Evolutionary conservation across 2,888 invertebrate genomes (phyloP), one percentile per base, ranked within the genome.

Genomic region (Cheilosia grossa): DNA sequence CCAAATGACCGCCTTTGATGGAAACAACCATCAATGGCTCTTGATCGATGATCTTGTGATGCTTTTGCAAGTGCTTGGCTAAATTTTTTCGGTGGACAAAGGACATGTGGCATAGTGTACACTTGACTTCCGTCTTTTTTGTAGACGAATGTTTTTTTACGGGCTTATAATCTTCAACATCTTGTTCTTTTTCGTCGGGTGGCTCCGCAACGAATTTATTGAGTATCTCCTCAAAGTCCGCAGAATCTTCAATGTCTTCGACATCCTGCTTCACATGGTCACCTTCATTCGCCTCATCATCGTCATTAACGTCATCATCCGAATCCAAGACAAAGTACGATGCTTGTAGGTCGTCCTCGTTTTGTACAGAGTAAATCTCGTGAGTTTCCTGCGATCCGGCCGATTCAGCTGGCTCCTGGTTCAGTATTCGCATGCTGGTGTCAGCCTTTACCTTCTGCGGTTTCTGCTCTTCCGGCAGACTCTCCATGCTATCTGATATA

Each of bases 61-160:
- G 27, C 1, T 5, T 63, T 51, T 3, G 91, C 88, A 1, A 92
- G 90, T 24, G 89, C 88, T 86, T 92, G 90, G 90, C 44, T 89
- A 91, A 87, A 92, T 93, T 72, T 90, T 91, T 47, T 91, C 89
- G 88, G 92, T 90, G 78, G 92, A 93, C 81, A 91, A 88, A 0
- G 91, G 90, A 87, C 93, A 93, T 88, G 91, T 87, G 87, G 70
- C 88, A 88, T 58, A 66, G 47, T 2, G 77, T 42, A 56, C 87
- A 87, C 72, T 88, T 87, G 5, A 80, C 27, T 44, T 80, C 27
- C 9, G 69, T 73, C 15, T 64, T 67, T 10, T 1, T 40, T 9
- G 17, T 15, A 7, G 15, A 2, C 2, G n/a, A 13, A 1, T 64
- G 63, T 2, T 4, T 40, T 37, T 2, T 15, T 7, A 2, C 5